Conservation (phyloP, 2,113 vertebrate genomes). For the Lipophrys pholis region DNA sequence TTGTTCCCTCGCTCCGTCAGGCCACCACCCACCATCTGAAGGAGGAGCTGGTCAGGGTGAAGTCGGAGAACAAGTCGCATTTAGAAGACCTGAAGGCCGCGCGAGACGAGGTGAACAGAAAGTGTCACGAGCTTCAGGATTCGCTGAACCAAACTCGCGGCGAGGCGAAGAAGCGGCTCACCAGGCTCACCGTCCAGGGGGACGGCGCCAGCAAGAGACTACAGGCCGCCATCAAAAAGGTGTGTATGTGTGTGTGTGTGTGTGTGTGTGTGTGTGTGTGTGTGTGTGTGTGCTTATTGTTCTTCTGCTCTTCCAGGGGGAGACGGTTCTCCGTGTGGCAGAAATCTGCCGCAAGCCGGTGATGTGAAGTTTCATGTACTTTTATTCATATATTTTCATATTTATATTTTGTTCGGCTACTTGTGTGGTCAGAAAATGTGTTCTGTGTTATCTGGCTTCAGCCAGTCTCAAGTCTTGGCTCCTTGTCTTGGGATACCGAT, state of each 20-base stretch:
- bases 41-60: accelerated
- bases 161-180: neutral
- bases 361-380: no score
- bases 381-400: no score
- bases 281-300: neutral
- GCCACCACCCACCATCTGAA: accelerated
- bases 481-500: no score
- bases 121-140: neutral
- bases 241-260: neutral
- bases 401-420: no score
- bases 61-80: accelerated
- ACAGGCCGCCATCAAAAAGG: slow-evolving; percentile 23
- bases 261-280: slow-evolving; percentile 15
- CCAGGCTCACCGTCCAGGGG: slow-evolving; percentile 15
- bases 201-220: neutral
- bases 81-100: neutral
- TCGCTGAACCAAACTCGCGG: neutral
- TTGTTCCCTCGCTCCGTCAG: slow-evolving; percentile 9
- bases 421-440: no score
- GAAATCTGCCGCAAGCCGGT: slow-evolving; percentile 24
- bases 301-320: slow-evolving; percentile 33
- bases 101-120: accelerated
- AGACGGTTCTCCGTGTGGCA: neutral
- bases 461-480: no score
- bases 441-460: no score